A percentile compares a stretch with the other conserved stretches of the same genome.
Evolutionary conservation across 37 sponge, comb jelly and placozoan genomes (phyloP).

Genomic region (Ephydatia muelleri): DNA sequence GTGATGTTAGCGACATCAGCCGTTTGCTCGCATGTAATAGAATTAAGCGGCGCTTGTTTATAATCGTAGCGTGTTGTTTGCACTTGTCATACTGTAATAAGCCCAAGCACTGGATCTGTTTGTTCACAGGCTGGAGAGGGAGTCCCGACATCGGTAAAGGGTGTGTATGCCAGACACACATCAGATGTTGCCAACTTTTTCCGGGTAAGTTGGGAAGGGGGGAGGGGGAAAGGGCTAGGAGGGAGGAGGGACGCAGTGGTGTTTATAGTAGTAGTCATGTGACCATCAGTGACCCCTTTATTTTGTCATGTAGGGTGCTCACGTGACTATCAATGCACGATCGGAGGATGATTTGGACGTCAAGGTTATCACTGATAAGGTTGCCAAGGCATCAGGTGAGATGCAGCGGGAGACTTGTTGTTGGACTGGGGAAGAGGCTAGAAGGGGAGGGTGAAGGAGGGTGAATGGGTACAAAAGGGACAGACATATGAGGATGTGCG

Average conservation of each 20-base stretch:
- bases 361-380: conserved; percentile 70
- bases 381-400: conserved; percentile 86
- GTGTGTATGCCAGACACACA: conserved; percentile 77
- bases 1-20: too few species aligned
- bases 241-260: too few species aligned
- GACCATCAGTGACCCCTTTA: not conserved
- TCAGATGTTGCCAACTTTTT: conserved; percentile 74
- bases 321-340: conserved; percentile 89
- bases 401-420: too few species aligned
- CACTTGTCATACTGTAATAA: not conserved
- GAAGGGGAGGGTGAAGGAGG: too few species aligned
- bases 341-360: conserved; percentile 86
- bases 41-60: too few species aligned
- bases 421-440: too few species aligned
- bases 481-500: too few species aligned
- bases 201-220: conserved; percentile 40
- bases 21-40: too few species aligned
- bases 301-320: conserved; percentile 53
- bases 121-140: conserved; percentile 75
- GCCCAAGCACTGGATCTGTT: not conserved
- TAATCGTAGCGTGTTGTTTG: too few species aligned
- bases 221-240: not conserved
- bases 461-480: too few species aligned
- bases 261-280: too few species aligned
- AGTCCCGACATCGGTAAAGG: conserved; percentile 75